phyloP scores from a whole-genome alignment of 2,888 invertebrate genomes.

The Syrista parreyssii region DNA sequence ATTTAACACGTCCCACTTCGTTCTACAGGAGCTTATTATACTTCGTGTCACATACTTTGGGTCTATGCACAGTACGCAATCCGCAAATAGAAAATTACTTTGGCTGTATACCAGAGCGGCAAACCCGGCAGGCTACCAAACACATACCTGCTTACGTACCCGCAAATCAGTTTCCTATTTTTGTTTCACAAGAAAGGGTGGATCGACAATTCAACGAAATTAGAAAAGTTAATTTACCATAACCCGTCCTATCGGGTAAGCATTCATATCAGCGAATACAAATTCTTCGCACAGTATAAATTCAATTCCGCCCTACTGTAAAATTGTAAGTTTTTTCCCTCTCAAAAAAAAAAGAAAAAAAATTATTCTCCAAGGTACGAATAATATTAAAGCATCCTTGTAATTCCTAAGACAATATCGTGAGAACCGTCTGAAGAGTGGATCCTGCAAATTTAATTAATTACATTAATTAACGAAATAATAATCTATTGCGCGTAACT shows the following conservation, averaged over 20 bases:
- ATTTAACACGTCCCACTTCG: neutral
- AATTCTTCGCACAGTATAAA: neutral
- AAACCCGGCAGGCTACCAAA: neutral
- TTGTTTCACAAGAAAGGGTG: neutral
- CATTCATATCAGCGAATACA: neutral
- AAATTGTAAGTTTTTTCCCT: neutral
- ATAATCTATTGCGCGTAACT: neutral
- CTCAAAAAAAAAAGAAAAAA: neutral
- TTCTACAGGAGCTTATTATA: neutral
- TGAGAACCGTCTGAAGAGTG: too few relatives aligned
- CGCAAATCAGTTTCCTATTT: neutral
- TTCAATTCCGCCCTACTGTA: neutral
- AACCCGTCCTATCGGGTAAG: neutral
- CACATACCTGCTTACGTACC: neutral
- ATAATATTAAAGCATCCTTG: neutral
- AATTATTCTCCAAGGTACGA: neutral
- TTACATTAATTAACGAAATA: neutral
- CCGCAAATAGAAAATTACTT: slow-evolving; percentile 23
- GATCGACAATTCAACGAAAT: neutral
- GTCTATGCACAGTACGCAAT: slow-evolving; percentile 1
- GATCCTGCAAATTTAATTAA: too few relatives aligned
- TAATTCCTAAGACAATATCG: too few relatives aligned
- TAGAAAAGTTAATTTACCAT: neutral
- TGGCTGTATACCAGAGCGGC: slow-evolving; percentile 16
- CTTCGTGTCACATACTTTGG: neutral